Evolutionary conservation across 1,140 invertebrate species (phyloP), one percentile per base, ranked within the genome.

Genomic region (Protaetia brevitarsis): DNA sequence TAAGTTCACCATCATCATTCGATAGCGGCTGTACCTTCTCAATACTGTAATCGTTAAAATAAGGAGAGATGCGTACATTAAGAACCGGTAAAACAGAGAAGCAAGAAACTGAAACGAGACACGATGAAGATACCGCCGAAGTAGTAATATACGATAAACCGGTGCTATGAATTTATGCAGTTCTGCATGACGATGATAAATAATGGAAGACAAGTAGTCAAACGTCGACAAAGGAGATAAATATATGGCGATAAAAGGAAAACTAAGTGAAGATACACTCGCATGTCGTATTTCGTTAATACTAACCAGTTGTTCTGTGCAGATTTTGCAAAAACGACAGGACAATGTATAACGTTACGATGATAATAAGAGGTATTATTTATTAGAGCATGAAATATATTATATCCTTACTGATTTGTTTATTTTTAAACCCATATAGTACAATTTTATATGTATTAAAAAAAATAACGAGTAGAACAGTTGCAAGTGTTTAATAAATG

Each of bases 161-260:
- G 57, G 57, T 59, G 30, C 41, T 26, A 51, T 51, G 41, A 11
- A 37, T 37, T 37, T 37, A 37, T 37, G 34, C 41, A 51, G 21
- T 51, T 51, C 26, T 7, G 11, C 41, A 51, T 23, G 41, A 51
- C 19, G 26, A 51, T 23, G 41, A 51, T 51, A 51, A 51, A 51
- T 51, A 51, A 51, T 51, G 41, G 41, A 16, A 23, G 19, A 51
- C 16, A 19, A 16, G 13, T 23, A 23, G 26, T 51, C 19, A 23
- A 51, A 51, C 41, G 19, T 51, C 19, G 13, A 23, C 21, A 51
- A 51, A 23, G 41, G 41, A 7, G 7, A 6, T 16, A 23, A 51
- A 19, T n/a, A 51, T 23, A 51, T 37, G 41, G 13, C 21, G 19
- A 51, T 16, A 51, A 51, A 51, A 51, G 8, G 41, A 51, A 19